Percentiles rank a stretch among this genome's conserved stretches.
Conservation (phyloP, 2,888 invertebrate species). For the Amphimallon solstitiale region DNA sequence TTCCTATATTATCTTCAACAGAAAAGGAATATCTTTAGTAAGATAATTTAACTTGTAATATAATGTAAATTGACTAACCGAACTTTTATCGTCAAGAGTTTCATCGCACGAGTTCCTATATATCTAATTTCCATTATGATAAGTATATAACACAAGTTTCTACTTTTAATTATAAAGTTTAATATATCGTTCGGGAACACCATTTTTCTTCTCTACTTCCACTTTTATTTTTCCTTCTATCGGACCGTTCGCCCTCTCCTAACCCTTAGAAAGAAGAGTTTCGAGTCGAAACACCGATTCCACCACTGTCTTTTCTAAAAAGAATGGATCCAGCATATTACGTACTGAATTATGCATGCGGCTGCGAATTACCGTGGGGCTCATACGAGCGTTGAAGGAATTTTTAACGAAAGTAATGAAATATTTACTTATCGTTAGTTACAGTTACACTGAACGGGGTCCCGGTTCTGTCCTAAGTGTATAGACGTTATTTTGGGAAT, state of each 20-base stretch:
- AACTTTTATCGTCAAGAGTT: no score
- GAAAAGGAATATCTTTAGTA: no score
- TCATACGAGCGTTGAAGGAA: conserved; percentile 15
- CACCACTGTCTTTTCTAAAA: not conserved
- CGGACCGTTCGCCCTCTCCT: not conserved
- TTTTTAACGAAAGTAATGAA: conserved; percentile 16
- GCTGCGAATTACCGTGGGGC: not conserved
- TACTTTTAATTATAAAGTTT: not conserved
- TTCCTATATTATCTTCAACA: no score
- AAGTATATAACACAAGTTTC: no score
- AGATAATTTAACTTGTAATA: no score
- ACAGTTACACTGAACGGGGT: not conserved
- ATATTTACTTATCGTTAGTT: conserved; percentile 5
- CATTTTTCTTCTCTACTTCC: no score
- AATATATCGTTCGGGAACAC: not conserved
- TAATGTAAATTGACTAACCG: no score
- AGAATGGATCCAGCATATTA: conserved; percentile 11
- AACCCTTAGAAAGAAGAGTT: not conserved
- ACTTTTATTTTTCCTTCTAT: no score
- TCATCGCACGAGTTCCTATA: no score
- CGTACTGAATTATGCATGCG: conserved; percentile 7
- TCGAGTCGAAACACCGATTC: not conserved
- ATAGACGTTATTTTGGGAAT: not conserved
- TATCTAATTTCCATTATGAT: no score
- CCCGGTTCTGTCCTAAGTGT: not conserved